Conservation (phyloP, 2,888 invertebrate genomes). For the Hyposoter dolosus region DNA sequence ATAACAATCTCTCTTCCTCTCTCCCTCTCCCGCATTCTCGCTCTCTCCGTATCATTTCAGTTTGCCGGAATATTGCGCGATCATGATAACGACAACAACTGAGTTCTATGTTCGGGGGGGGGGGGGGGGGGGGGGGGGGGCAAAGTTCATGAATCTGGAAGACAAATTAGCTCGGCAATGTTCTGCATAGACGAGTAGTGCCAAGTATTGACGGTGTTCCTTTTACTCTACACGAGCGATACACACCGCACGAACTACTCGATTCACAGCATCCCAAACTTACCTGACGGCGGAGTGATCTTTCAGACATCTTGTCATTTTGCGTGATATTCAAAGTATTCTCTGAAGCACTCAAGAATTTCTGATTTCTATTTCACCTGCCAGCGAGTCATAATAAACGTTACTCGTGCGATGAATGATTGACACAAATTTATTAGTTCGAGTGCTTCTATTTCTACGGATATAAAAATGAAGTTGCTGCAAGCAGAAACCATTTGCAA, state of each 20-base stretch:
- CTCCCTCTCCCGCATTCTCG: background rate
- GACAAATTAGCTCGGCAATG: slow-evolving; percentile 72
- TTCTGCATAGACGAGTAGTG: slow-evolving; percentile 25
- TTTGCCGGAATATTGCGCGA: background rate
- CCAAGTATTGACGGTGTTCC: slow-evolving; percentile 66
- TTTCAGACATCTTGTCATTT: background rate
- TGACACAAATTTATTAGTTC: no score
- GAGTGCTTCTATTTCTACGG: no score
- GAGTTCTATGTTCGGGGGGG: no score
- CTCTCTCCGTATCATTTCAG: slow-evolving; percentile 3
- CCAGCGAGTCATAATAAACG: no score
- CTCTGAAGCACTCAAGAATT: no score
- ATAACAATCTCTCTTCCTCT: background rate
- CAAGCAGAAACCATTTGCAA: no score
- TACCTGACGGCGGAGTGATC: slow-evolving; percentile 25
- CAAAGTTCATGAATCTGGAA: slow-evolving; percentile 70
- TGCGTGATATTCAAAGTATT: background rate
- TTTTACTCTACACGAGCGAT: slow-evolving; percentile 22
- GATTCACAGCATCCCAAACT: slow-evolving; percentile 48
- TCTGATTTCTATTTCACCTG: no score
- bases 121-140: no score
- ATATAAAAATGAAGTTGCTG: background rate
- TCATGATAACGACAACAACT: slow-evolving; percentile 19
- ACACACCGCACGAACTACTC: slow-evolving; percentile 23
- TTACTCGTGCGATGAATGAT: no score